These are phyloP conservation scores for Tolmerus cingulatus DNA, from an alignment of 2,888 invertebrate genomes.

Conservation along the genomic window DNA sequence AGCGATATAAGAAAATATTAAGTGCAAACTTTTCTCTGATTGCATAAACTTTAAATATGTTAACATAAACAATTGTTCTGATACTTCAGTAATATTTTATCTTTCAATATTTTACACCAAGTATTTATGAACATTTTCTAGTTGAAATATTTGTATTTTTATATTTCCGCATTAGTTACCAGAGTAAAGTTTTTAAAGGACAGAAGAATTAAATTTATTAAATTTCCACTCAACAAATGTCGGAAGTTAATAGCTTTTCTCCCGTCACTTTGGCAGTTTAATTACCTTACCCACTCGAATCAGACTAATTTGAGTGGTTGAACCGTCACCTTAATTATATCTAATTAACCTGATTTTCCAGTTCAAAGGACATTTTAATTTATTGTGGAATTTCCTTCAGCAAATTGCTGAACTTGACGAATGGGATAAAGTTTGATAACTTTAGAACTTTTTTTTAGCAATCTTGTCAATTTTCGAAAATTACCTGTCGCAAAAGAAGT, in stretches of 20 bases:
- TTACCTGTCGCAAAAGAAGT: background rate
- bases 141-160: background rate
- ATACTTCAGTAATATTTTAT: background rate
- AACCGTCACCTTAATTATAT: background rate
- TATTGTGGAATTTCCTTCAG: background rate
- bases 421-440: background rate
- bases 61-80: background rate
- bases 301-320: background rate
- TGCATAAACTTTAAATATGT: too few species aligned
- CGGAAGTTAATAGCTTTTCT: background rate
- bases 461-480: background rate
- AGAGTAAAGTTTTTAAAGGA: background rate
- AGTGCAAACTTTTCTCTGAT: too few species aligned
- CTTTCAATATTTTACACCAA: background rate
- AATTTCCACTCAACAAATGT: background rate
- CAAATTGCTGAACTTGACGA: background rate
- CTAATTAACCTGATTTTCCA: background rate
- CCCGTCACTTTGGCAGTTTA: background rate
- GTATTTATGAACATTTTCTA: background rate
- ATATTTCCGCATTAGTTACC: background rate
- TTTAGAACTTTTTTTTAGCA: background rate
- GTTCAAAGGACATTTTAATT: background rate
- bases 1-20: too few species aligned
- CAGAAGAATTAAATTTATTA: background rate
- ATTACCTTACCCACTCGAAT: background rate